Base-by-base conservation (phyloP, 2,888 invertebrate genomes). In the Gibbula magus region DNA sequence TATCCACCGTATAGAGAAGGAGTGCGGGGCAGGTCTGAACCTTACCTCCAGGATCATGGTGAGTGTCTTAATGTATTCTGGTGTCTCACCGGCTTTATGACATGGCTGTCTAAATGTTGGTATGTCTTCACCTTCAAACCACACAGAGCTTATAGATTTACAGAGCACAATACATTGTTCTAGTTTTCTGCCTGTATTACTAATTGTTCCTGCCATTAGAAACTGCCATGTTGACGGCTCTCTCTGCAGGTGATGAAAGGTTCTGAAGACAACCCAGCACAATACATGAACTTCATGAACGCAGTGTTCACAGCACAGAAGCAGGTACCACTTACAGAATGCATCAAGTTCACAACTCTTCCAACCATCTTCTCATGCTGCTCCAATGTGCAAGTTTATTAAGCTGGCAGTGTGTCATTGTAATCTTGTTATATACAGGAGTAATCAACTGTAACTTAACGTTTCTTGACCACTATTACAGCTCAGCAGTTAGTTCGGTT, bases 201-300 rank as follows among this genome's bases (percentile, higher is more conserved):
- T n/a, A n/a, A n/a, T 10, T 45, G 5, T 7, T 45, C 10, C 1
- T 10, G 10, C 5, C 45, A 45, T 45, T 1, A 10, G 45, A 45
- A 45, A 45, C 8, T 1, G 5, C 13, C 13, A 5, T 45, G 45
- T 45, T 45, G 10, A 45, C 13, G 45, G n/a, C n/a, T n/a, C n/a
- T n/a, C n/a, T n/a, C 77, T 81, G 0, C 78, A 90, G 89, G 89
- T 94, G 0, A 95, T 99, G 0, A 97, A 98, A 0, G 97, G 97
- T 18, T 97, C 98, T 92, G 96, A 96, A 51, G 93, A 93, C 79
- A 92, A 92, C 79, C 91, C 92, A 8, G 96, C 97, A 0, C 99
- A 99, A 91, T 99, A 99, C 90, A 98, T 99, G 95, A 98, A 97
- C 91, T 98, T 98, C 89, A 99, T 99, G 98, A 99, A 99, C 92